Percentiles rank a stretch among this genome's conserved stretches.
Conservation (phyloP, 2,888 invertebrate genomes). For the Scaptodrosophila latifasciaeformis region DNA sequence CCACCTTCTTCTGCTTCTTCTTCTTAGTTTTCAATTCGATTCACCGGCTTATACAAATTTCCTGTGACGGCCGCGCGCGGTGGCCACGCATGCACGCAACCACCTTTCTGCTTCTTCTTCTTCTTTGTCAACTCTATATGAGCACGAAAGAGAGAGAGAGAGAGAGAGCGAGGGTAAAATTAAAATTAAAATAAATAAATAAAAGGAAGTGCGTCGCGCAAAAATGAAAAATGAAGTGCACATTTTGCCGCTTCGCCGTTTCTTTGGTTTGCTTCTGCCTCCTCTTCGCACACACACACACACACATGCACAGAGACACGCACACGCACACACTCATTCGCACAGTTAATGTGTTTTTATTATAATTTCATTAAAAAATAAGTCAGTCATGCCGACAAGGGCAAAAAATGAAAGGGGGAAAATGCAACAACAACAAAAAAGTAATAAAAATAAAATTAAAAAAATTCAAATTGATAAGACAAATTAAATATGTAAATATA, state of each 20-base stretch:
- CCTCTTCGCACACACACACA: slow-evolving; percentile 21
- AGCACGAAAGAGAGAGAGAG: too few relatives aligned
- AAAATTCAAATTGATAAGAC: too few relatives aligned
- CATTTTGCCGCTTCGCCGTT: slow-evolving; percentile 26
- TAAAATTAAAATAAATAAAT: too few relatives aligned
- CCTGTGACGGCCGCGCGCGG: slow-evolving; percentile 18
- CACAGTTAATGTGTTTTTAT: slow-evolving; percentile 34
- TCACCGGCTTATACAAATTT: slow-evolving; percentile 22
- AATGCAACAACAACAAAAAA: too few relatives aligned
- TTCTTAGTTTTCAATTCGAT: slow-evolving; percentile 4
- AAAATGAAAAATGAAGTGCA: slow-evolving; percentile 70
- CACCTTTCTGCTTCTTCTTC: slow-evolving; percentile 16
- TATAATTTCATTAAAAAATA: slow-evolving; percentile 49
- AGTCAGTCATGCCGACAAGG: not conserved
- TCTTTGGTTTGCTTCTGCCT: slow-evolving; percentile 15
- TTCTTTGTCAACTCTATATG: too few relatives aligned
- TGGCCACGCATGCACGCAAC: slow-evolving; percentile 9
- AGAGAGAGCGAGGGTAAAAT: too few relatives aligned
- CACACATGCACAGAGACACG: not conserved
- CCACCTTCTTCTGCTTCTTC: too few relatives aligned
- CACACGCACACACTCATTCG: not conserved
- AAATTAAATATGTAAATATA: too few relatives aligned
- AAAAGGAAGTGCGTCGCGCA: slow-evolving; percentile 57
- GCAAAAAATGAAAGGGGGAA: not conserved
- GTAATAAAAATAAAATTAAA: too few relatives aligned